phyloP scores from a whole-genome alignment of 2,888 invertebrate genomes.

The Gastracanthus pulcherrimus region DNA sequence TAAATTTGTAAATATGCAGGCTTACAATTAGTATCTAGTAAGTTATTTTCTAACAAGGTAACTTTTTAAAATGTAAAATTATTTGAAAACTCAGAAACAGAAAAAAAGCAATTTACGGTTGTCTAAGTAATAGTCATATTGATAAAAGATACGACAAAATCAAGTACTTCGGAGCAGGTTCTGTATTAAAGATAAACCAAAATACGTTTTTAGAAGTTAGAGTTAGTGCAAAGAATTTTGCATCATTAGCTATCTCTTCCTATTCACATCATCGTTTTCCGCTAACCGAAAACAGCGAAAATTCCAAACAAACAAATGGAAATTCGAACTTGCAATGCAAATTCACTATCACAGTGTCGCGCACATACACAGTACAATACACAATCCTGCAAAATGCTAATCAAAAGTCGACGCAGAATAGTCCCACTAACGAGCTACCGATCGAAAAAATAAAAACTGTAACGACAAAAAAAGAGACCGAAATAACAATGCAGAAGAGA shows the following conservation, averaged over 20 bases:
- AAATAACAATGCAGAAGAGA: too few species aligned
- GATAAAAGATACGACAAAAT: too few species aligned
- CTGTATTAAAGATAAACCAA: neutral
- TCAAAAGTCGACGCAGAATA: neutral
- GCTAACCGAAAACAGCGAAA: neutral
- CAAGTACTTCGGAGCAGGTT: neutral
- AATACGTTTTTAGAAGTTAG: too few species aligned
- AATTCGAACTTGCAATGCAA: slow-evolving; percentile 22
- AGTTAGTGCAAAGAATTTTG: neutral
- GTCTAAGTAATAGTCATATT: too few species aligned
- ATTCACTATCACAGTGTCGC: neutral
- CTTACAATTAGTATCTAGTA: too few species aligned
- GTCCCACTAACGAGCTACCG: slow-evolving; percentile 35
- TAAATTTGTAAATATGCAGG: too few species aligned
- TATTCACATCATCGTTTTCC: neutral
- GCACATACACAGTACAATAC: neutral
- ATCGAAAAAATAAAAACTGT: neutral
- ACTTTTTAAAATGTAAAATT: too few species aligned
- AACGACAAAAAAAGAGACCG: neutral
- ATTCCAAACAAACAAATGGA: slow-evolving; percentile 14
- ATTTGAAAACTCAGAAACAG: too few species aligned
- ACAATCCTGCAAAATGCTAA: slow-evolving; percentile 24
- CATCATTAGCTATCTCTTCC: neutral
- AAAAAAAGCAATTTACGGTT: too few species aligned
- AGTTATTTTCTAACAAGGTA: too few species aligned